Base-by-base conservation (phyloP, 2,797 vertebrate genomes). In the Pseudomugil tenellus region DNA sequence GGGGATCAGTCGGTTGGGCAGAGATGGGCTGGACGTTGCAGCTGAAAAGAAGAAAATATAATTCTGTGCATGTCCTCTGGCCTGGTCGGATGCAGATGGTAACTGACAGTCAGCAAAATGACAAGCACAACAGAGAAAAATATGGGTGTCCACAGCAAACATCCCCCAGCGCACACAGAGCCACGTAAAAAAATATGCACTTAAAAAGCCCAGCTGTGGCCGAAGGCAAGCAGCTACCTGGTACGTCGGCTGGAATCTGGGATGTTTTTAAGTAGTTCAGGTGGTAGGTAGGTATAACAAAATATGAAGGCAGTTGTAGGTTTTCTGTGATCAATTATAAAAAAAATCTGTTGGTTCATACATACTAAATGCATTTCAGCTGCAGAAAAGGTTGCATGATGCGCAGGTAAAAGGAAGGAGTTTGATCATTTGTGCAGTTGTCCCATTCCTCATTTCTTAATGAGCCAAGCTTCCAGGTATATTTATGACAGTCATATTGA, bases 31-130 rank as follows among this genome's bases (percentile, higher is more conserved):
- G 82, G 51, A 39, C 10, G 10, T 21, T 52, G 32, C 25, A 14
- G 25, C 17, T 39, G 46, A 65, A 62, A 35, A 74, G 75, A 74
- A 21, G 54, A 70, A 52, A 58, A 76, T 74, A 76, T 80, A 70
- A 83, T 81, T 84, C 76, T 85, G 67, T 34, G 53, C 48, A 14
- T 76, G 74, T 76, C 73, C 78, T 63, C 68, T 73, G 67, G 74
- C 74, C 69, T 71, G 68, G 67, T 41, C 71, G 67, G 71, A 77
- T 64, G 70, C 3, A 51, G 73, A 75, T 59, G 31, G 60, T 91
- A 88, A 93, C 70, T 92, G 91, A 90, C 91, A 91, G 87, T 66
- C 74, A 67, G 76, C 5, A 31, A 82, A 78, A 88, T 79, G 87
- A 90, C 81, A 84, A 84, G 54, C 80, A 76, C 75, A 70, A 46